These are phyloP conservation scores for Antennarius maculatus DNA, from an alignment of 2,797 vertebrate genomes.

Conservation along the genomic window DNA sequence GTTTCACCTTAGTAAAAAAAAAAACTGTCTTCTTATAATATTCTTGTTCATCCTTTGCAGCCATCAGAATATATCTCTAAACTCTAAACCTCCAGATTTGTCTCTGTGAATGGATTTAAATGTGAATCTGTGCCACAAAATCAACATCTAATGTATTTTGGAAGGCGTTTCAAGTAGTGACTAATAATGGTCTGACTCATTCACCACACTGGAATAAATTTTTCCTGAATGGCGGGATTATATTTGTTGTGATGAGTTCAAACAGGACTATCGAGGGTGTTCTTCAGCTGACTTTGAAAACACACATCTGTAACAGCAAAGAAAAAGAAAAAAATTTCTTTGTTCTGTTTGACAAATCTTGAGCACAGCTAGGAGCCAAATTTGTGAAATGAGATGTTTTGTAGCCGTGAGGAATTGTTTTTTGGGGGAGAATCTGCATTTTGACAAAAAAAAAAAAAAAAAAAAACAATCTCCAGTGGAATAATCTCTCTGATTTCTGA, in stretches of 20 bases:
- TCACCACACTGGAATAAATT: slow-evolving; percentile 35
- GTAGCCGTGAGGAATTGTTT: slow-evolving; percentile 33
- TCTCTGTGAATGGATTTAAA: slow-evolving; percentile 24
- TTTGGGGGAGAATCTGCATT: slow-evolving; percentile 15
- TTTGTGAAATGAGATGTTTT: slow-evolving; percentile 31
- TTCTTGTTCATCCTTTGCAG: slow-evolving; percentile 16
- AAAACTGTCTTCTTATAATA: no score
- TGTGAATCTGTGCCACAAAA: slow-evolving; percentile 38
- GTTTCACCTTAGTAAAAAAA: no score
- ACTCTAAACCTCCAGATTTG: slow-evolving; percentile 9
- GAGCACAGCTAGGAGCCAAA: slow-evolving; percentile 23
- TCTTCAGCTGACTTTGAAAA: slow-evolving; percentile 35
- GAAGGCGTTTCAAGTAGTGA: slow-evolving; percentile 51
- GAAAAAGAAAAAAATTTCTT: slow-evolving; percentile 4
- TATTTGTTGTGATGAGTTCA: slow-evolving; percentile 32
- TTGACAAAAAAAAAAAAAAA: slow-evolving; percentile 9
- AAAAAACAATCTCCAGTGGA: slow-evolving; percentile 4
- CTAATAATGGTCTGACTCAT: slow-evolving; percentile 56
- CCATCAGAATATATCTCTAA: slow-evolving; percentile 2
- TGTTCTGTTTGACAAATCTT: slow-evolving; percentile 37
- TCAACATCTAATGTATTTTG: slow-evolving; percentile 50
- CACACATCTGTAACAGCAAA: slow-evolving; percentile 13
- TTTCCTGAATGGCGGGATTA: slow-evolving; percentile 44
- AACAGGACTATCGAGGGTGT: slow-evolving; percentile 26
- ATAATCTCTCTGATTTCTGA: slow-evolving; percentile 22